Conservation (phyloP, 2,113 vertebrate species). For the Struthidea cinerea region DNA sequence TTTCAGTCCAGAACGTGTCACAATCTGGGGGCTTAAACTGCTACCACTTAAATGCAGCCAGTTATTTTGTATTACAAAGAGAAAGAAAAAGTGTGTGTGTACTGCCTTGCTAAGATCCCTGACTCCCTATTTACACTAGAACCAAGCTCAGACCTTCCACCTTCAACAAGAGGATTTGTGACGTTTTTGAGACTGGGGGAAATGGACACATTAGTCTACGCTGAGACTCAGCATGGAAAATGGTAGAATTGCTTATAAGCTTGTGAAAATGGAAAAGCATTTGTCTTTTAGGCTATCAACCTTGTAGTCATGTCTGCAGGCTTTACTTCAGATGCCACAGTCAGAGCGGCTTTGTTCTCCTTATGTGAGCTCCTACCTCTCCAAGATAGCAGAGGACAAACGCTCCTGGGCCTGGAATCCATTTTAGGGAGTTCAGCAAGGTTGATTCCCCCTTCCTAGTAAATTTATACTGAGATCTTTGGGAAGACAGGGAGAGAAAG, state of each 20-base stretch:
- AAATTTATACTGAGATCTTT: not conserved
- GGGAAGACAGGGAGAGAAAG: not conserved
- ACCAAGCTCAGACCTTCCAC: not conserved
- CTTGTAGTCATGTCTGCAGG: fast-evolving
- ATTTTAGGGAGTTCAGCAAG: not conserved
- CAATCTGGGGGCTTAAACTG: not conserved
- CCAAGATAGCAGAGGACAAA: not conserved
- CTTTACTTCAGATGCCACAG: not conserved
- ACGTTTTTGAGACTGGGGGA: not conserved
- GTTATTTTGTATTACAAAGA: not conserved
- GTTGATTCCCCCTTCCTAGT: not conserved
- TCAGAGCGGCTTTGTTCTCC: not conserved
- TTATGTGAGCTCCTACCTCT: fast-evolving
- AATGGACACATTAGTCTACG: not conserved
- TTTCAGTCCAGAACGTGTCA: not conserved
- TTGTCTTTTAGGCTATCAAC: not conserved
- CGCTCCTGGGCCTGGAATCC: not conserved
- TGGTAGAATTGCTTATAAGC: not conserved
- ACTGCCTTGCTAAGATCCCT: not conserved
- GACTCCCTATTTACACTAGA: not conserved
- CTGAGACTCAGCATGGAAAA: not conserved
- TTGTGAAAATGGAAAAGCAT: not conserved
- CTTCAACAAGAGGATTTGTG: not conserved
- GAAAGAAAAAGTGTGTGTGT: not conserved
- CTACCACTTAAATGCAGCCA: not conserved